Conservation (phyloP, 2,113 vertebrate species). For the Mastomys natalensis region DNA sequence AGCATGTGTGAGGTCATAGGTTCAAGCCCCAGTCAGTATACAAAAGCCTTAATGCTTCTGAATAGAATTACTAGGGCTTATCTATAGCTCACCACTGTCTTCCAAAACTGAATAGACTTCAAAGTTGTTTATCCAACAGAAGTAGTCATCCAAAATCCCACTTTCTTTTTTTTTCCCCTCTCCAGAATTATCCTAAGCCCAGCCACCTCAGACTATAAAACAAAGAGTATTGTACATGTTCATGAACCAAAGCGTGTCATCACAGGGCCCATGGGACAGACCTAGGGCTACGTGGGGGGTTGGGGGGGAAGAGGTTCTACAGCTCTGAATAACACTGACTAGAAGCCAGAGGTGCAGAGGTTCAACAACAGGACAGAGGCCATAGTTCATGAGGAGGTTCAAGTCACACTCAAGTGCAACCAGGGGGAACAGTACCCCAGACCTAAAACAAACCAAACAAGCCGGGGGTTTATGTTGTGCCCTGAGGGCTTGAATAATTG, state of each 20-base stretch:
- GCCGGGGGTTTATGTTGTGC: neutral
- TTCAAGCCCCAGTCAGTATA: too few relatives aligned
- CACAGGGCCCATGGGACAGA: neutral
- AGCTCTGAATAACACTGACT: neutral
- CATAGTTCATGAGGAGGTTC: neutral
- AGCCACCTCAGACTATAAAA: neutral
- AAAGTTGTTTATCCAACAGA: constrained; percentile 51
- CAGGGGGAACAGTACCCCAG: neutral
- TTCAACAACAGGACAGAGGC: neutral
- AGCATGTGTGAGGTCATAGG: neutral
- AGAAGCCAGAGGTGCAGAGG: neutral
- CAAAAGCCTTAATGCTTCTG: neutral
- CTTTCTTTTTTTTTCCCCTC: neutral
- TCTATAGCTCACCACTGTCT: neutral
- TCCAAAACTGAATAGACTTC: constrained; percentile 46
- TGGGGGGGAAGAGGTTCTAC: too few relatives aligned
- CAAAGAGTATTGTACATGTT: neutral
- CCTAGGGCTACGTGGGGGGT: accelerated
- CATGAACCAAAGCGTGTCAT: neutral
- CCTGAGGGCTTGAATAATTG: neutral
- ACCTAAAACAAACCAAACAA: neutral
- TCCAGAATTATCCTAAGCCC: constrained; percentile 16
- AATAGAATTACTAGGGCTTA: constrained; percentile 30
- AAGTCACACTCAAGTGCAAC: neutral
- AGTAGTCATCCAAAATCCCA: neutral